phyloP scores from a whole-genome alignment of 1,140 invertebrate genomes.

The Pseudobourletiella spinata region DNA sequence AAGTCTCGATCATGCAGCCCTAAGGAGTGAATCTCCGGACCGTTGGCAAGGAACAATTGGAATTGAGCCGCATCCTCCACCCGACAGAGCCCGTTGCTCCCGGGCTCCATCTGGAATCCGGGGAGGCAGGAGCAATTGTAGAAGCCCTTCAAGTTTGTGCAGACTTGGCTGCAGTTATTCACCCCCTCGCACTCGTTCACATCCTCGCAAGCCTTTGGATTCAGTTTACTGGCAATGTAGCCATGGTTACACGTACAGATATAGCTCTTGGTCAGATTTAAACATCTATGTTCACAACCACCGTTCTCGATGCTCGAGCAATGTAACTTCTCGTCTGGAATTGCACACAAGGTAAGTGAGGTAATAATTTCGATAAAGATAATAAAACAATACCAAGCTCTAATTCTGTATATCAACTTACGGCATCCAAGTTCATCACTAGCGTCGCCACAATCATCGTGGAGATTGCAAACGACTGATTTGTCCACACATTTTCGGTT shows the following conservation, averaged over 20 bases:
- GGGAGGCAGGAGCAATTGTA: slow-evolving; percentile 77
- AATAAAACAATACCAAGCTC: too few relatives aligned
- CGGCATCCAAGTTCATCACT: slow-evolving; percentile 70
- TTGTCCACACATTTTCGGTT: slow-evolving; percentile 83
- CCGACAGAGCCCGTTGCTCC: slow-evolving; percentile 70
- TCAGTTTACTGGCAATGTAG: slow-evolving; percentile 46
- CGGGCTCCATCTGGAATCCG: slow-evolving; percentile 67
- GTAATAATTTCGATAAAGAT: too few relatives aligned
- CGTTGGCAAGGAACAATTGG: slow-evolving; percentile 52
- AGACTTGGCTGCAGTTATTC: slow-evolving; percentile 85
- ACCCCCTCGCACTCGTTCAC: slow-evolving; percentile 68
- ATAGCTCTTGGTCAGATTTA: slow-evolving; percentile 72
- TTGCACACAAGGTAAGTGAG: too few relatives aligned
- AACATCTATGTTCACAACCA: slow-evolving; percentile 88
- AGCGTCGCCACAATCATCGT: slow-evolving; percentile 44
- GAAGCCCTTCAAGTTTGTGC: slow-evolving; percentile 83
- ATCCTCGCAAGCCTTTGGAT: slow-evolving; percentile 64
- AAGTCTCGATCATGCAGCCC: slow-evolving; percentile 62
- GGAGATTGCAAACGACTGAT: slow-evolving; percentile 69
- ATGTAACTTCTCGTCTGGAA: slow-evolving; percentile 47
- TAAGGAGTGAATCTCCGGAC: slow-evolving; percentile 73
- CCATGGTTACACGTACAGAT: slow-evolving; percentile 68
- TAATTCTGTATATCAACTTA: too few relatives aligned
- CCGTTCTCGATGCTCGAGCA: slow-evolving; percentile 65
- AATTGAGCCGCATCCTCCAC: slow-evolving; percentile 42